Percentiles rank a stretch among this genome's conserved stretches.
phyloP scores from a whole-genome alignment of 2,113 vertebrate genomes.

The Sorex fumeus region DNA sequence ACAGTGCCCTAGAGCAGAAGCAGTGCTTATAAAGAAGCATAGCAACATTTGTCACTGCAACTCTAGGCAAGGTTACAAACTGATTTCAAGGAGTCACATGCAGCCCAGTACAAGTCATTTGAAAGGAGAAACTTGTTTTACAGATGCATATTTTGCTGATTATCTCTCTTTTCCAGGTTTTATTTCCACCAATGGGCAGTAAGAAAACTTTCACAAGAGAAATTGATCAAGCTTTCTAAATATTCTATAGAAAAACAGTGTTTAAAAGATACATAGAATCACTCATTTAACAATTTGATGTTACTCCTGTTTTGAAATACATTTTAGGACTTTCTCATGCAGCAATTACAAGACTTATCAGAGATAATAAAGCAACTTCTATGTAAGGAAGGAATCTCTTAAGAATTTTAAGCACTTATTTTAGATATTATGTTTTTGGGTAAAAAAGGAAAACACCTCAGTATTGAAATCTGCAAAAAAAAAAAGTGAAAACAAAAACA shows the following conservation, averaged over 20 bases:
- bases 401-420: conserved; percentile 68
- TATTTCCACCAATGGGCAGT: conserved; percentile 86
- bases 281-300: conserved; percentile 81
- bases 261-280: conserved; percentile 83
- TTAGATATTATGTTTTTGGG: conserved; percentile 74
- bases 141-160: conserved; percentile 83
- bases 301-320: conserved; percentile 72
- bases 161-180: conserved; percentile 85
- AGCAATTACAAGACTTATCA: conserved; percentile 80
- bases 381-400: conserved; percentile 56
- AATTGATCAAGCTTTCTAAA: conserved; percentile 84
- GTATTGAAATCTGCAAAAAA: conserved; percentile 67
- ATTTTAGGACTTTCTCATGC: conserved; percentile 85
- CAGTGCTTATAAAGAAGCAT: conserved; percentile 86
- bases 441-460: conserved; percentile 54
- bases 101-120: conserved; percentile 81
- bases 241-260: conserved; percentile 83
- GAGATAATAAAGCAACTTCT: conserved; percentile 66
- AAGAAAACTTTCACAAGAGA: conserved; percentile 84
- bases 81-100: conserved; percentile 75
- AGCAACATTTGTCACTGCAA: conserved; percentile 77
- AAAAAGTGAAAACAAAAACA: not conserved
- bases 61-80: conserved; percentile 68
- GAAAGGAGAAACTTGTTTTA: conserved; percentile 85
- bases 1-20: conserved; percentile 86